Evolutionary conservation across 2,113 vertebrate species (phyloP).

Genomic region (Phalacrocorax carbo): DNA sequence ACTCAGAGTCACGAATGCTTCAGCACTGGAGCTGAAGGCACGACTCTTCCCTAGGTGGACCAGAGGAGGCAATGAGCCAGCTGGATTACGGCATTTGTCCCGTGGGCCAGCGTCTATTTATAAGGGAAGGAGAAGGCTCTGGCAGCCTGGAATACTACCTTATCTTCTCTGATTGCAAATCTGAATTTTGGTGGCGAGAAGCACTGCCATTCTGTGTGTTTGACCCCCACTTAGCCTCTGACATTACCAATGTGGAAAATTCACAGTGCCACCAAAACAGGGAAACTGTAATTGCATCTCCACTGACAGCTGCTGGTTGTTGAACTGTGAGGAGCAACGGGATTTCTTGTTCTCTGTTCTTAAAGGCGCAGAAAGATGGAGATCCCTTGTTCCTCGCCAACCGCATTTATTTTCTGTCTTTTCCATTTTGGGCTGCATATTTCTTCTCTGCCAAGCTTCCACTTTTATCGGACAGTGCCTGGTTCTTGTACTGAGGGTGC

Average conservation of each 20-base stretch:
- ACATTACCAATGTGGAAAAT: neutral
- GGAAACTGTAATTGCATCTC: neutral
- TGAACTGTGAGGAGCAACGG: neutral
- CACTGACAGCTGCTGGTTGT: neutral
- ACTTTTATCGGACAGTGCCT: neutral
- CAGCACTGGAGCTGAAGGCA: neutral
- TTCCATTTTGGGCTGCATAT: neutral
- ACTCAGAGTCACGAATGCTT: fast-evolving
- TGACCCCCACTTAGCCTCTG: neutral
- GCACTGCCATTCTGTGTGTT: neutral
- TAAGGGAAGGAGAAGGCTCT: neutral
- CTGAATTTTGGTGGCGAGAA: neutral
- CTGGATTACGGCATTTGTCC: neutral
- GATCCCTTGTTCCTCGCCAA: neutral
- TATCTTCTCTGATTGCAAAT: neutral
- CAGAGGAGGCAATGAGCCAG: fast-evolving
- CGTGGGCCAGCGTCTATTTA: neutral
- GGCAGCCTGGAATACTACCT: neutral
- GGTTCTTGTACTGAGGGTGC: neutral
- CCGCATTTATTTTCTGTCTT: neutral
- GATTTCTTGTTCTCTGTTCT: neutral
- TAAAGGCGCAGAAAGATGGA: neutral
- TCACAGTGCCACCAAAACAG: neutral
- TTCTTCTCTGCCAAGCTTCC: neutral
- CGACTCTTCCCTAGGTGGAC: fast-evolving